Conservation (phyloP, 2,797 vertebrate species). For the Lepus townsendii region DNA sequence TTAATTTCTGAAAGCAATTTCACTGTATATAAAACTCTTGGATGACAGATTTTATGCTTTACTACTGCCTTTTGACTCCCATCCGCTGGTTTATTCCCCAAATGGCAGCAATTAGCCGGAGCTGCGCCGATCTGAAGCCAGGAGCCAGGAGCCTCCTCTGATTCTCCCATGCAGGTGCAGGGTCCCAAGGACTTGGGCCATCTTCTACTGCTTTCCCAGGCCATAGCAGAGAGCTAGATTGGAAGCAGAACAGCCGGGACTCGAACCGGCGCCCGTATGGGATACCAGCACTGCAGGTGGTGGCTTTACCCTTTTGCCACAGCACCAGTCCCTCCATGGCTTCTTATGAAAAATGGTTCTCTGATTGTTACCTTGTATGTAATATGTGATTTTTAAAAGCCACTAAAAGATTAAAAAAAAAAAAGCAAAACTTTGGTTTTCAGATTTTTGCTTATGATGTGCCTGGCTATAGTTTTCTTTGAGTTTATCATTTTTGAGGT, state of each 20-base stretch:
- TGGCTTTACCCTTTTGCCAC: too few species aligned
- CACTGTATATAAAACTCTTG: conserved; percentile 20
- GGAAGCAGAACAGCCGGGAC: too few species aligned
- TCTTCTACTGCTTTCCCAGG: too few species aligned
- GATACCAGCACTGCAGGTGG: too few species aligned
- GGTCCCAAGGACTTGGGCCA: too few species aligned
- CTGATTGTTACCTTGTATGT: conserved; percentile 2
- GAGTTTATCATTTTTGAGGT: conserved; percentile 16
- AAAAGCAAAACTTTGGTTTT: not conserved
- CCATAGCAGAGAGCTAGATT: too few species aligned
- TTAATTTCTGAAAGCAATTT: conserved; percentile 57
- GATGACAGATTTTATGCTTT: not conserved
- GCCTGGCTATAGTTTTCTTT: not conserved
- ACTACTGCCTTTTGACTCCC: conserved; percentile 2
- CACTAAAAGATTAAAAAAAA: not conserved
- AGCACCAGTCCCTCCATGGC: not conserved
- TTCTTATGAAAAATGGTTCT: conserved; percentile 37
- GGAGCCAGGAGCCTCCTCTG: too few species aligned
- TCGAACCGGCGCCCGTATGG: too few species aligned
- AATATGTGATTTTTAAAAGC: not conserved
- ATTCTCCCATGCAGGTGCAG: too few species aligned
- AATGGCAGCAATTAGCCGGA: too few species aligned
- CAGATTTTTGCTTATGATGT: conserved; percentile 33
- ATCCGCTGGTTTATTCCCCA: too few species aligned
- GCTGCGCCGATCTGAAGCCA: too few species aligned